Evolutionary conservation across 2,888 invertebrate species (phyloP), one percentile per base, ranked within the genome.

Genomic region (Hirtodrosophila confusa): DNA sequence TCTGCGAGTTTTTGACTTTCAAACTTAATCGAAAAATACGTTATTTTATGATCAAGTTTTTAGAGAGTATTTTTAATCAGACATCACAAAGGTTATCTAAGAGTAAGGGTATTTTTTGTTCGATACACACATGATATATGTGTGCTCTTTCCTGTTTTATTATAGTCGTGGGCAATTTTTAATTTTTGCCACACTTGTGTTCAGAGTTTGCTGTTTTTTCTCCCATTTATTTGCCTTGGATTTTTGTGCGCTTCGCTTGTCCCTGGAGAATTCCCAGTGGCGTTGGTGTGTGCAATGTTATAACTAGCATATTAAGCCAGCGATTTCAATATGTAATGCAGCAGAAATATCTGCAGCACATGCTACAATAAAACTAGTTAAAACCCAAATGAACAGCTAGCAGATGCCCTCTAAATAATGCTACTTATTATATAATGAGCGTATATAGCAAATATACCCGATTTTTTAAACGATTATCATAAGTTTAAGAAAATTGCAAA

Each of bases 221-320:
- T 9, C 45, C 17, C 66, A 45, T 72, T 53, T 60, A 65, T 72
- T 53, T 77, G 44, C 41, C 39, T 43, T 71, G 71, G 47, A 49
- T 53, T 58, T 58, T 54, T 49, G 35, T 65, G 27, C 31, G 33
- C 39, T 31, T 17, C 49, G 27, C 33, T 68, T 63, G 54, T 65
- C 77, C 66, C 66, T 58, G 41, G 45, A 48, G 50, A 36, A 36
- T 36, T 8, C 35, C 51, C 36, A 36, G 36, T 41, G 54, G 33
- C 24, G 43, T 10, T 48, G 40, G 66, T 41, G 29, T 58, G 50
- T 31, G 49, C 54, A 60, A 50, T 73, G 72, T 76, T 72, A 69
- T 78, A 78, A 82, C 82, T 82, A 86, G 70, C 79, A 65, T 75
- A 82, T 86, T 79, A 83, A 82, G 80, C 83, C 86, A 40, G 43